Evolutionary conservation across 2,888 invertebrate species (phyloP), one percentile per base, ranked within the genome.

Genomic region (Tetranychus truncatus): DNA sequence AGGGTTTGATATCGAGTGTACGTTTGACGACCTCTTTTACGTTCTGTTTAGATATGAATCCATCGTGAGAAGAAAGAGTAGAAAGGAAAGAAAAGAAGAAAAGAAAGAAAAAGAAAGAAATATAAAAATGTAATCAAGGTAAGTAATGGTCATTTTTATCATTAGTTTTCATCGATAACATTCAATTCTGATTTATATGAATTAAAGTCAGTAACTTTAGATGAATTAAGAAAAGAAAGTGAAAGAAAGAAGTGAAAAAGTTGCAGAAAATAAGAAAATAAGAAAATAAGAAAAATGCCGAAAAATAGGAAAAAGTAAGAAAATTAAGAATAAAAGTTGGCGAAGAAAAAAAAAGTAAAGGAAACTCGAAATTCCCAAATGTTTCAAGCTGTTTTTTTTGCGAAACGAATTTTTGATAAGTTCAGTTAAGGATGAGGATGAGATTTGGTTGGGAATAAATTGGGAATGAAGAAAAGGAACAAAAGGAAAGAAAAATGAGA

Each of bases 1-100:
- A 95, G 87, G 76, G 95, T 96, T 87, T 95, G 95, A 87, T 93
- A 94, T 84, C 95, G 89, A 80, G 95, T 95, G 86, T 95, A 95
- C 80, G 95, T 95, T 86, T 95, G 95, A 81, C 95, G 88, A 79
- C 95, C 95, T 83, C 95, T 88, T 87, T 95, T 95, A 84, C 94
- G 88, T 86, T 95, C 93, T 91, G 73, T 34, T 69, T 69, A n/a
- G n/a, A n/a, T n/a, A n/a, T n/a, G n/a, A n/a, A n/a, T n/a, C n/a
- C n/a, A n/a, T n/a, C n/a, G n/a, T n/a, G n/a, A n/a, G n/a, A n/a
- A n/a, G n/a, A n/a, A n/a, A n/a, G n/a, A n/a, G n/a, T n/a, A n/a
- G n/a, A n/a, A n/a, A n/a, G n/a, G n/a, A n/a, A n/a, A n/a, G n/a
- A n/a, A n/a, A n/a, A n/a, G n/a, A n/a, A n/a, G 21, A 34, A 34